Percentiles rank a stretch among this genome's conserved stretches.
phyloP scores from a whole-genome alignment of 2,113 vertebrate species.

The Scolopax mira region DNA sequence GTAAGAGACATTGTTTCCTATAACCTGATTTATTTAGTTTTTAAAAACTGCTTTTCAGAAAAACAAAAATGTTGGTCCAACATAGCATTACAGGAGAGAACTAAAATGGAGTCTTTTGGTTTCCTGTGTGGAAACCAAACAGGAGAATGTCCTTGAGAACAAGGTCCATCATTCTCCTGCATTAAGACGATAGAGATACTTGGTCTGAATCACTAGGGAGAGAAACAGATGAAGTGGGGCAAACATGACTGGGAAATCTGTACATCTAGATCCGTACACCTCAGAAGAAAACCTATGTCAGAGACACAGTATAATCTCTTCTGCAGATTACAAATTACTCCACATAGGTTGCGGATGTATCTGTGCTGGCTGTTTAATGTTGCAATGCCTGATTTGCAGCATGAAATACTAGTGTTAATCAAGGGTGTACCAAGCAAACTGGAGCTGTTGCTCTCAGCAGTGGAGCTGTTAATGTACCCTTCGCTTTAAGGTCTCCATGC shows the following conservation, averaged over 20 bases:
- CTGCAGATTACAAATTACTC: conserved; percentile 45
- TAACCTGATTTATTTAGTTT: background rate
- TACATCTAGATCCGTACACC: background rate
- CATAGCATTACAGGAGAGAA: background rate
- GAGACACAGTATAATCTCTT: background rate
- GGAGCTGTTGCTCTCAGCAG: conserved; percentile 33
- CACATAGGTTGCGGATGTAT: background rate
- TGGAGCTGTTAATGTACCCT: background rate
- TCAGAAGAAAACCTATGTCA: conserved; percentile 1
- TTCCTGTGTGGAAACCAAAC: background rate
- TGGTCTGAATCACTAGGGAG: background rate
- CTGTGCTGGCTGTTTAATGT: conserved; percentile 28
- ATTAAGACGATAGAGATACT: background rate
- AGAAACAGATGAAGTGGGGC: background rate
- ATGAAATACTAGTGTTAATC: conserved; percentile 43
- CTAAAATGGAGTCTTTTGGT: background rate
- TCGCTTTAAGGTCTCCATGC: background rate
- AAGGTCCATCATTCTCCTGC: background rate
- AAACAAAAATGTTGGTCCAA: background rate
- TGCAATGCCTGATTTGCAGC: conserved; percentile 31
- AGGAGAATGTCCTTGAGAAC: background rate
- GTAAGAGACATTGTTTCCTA: background rate
- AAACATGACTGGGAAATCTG: background rate
- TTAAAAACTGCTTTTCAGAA: background rate
- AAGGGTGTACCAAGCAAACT: conserved; percentile 44